These are phyloP conservation scores for Gonocerus acuteangulatus DNA, from an alignment of 2,888 invertebrate genomes.

Conservation along the genomic window DNA sequence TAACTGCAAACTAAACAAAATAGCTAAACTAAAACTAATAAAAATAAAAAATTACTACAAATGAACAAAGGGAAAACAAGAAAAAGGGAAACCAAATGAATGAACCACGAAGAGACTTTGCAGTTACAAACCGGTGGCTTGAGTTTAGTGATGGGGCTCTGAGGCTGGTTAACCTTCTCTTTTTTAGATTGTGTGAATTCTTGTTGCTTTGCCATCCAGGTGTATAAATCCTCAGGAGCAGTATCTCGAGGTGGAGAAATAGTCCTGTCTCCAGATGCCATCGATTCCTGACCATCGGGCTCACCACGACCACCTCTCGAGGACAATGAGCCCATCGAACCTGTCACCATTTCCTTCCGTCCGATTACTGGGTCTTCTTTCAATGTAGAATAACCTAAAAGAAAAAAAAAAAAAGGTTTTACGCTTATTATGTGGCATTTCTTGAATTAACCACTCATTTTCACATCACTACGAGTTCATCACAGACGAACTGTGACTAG, in stretches of 20 bases:
- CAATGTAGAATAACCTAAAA: slow-evolving; percentile 37
- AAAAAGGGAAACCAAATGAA: slow-evolving; percentile 6
- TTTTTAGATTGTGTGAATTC: slow-evolving; percentile 41
- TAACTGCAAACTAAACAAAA: slow-evolving; percentile 26
- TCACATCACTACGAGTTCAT: no score
- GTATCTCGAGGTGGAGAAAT: slow-evolving; percentile 30
- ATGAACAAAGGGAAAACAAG: slow-evolving; percentile 3
- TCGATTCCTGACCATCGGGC: slow-evolving; percentile 30
- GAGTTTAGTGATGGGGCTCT: slow-evolving; percentile 11
- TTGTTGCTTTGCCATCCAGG: slow-evolving; percentile 94
- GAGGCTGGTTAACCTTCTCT: slow-evolving; percentile 32
- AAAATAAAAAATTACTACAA: slow-evolving; percentile 2
- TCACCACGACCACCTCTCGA: slow-evolving; percentile 30
- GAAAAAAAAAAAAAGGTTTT: no score
- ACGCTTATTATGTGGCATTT: no score
- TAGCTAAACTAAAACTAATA: not conserved
- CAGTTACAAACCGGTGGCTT: slow-evolving; percentile 30
- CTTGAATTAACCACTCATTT: no score
- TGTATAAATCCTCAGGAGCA: slow-evolving; percentile 76
- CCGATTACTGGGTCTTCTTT: slow-evolving; percentile 35
- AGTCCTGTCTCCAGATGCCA: slow-evolving; percentile 26
- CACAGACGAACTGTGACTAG: no score
- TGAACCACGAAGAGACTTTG: no score
- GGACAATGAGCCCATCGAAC: slow-evolving; percentile 26
- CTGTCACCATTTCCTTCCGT: slow-evolving; percentile 17